Evolutionary conservation across 2,797 vertebrate species (phyloP).

Genomic region (Sebastes diploproa): DNA sequence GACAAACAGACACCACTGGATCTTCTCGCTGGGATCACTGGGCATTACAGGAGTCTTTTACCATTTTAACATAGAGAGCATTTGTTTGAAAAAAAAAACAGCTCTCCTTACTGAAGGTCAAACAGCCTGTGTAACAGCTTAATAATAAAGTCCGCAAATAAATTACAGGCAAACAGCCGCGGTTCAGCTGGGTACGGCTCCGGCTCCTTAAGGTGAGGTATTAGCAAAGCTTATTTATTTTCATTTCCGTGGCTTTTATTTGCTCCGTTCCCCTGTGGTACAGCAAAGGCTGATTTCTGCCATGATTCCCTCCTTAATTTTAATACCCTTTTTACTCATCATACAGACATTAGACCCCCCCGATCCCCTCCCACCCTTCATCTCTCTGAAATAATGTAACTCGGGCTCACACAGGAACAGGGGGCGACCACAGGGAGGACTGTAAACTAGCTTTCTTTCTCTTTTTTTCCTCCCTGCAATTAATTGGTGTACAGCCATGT

Average conservation of each 20-base stretch:
- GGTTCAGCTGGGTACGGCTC: slow-evolving; percentile 86
- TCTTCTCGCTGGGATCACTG: slow-evolving; percentile 1
- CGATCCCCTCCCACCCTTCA: slow-evolving; percentile 56
- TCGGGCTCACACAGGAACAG: slow-evolving; percentile 86
- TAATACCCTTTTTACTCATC: slow-evolving; percentile 98
- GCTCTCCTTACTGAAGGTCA: slow-evolving; percentile 93
- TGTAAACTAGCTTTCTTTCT: slow-evolving; percentile 92
- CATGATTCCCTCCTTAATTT: slow-evolving; percentile 98
- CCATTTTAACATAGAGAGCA: slow-evolving; percentile 4
- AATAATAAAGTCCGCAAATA: slow-evolving; percentile 84
- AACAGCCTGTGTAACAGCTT: slow-evolving; percentile 87
- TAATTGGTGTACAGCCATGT: slow-evolving; percentile 97
- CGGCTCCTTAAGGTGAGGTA: slow-evolving; percentile 97
- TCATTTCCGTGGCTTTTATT: slow-evolving; percentile 98
- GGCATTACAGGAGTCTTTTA: slow-evolving; percentile 7
- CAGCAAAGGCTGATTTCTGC: slow-evolving; percentile 92
- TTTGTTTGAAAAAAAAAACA: slow-evolving; percentile 50
- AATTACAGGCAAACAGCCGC: slow-evolving; percentile 79
- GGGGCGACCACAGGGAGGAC: slow-evolving; percentile 89
- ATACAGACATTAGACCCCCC: slow-evolving; percentile 95
- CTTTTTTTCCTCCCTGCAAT: slow-evolving; percentile 80
- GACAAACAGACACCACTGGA: not conserved
- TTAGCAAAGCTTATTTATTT: slow-evolving; percentile 93
- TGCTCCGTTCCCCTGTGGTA: slow-evolving; percentile 93
- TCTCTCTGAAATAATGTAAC: slow-evolving; percentile 91